Base-by-base conservation (phyloP, 2,113 vertebrate species). In the Neodon shergylaensis region DNA sequence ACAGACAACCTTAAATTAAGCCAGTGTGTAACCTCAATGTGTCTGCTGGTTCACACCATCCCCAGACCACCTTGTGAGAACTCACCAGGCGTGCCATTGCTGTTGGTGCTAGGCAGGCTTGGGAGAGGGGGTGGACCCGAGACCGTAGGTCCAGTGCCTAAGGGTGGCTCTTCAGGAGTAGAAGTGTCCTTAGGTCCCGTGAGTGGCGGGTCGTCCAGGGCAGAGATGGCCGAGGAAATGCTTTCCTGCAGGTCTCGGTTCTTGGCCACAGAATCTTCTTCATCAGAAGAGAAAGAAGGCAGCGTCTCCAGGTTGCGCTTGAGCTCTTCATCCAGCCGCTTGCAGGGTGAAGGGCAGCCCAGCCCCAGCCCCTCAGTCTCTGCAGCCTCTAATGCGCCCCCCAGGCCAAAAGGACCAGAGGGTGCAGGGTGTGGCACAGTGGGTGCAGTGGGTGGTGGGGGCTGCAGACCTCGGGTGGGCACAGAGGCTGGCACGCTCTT, bases 191-290 rank as follows among this genome's bases (percentile, higher is more conserved):
- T 98, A 92, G 89, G 99, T 98, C 98, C 99, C 0, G 96, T 16
- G 0, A 98, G 97, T 2, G 99, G 98, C 0, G 99, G 99, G 95
- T 99, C 99, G 0, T 99, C 99, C 10, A 99, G 98, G 63, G 99
- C 99, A 0, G 99, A 99, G 96, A 99, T 99, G 92, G 99, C 99
- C 0, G 99, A 99, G 42, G 99, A 99, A 94, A 99, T 99, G 98
- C 99, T 99, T 97, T 99, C 99, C 98, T 99, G 99, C 47, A 99
- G 99, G 96, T 99, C 99, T 97, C 99, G 99, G 97, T 99, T 99
- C 98, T 99, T 99, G 95, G 99, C 99, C 1, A 99, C 99, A 0
- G 99, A 99, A 97, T 99, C 99, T 85, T 99, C 99, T 97, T 99
- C 99, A 0, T 99, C 99, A 0, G 99, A 99, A 4, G 99, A 99